Evolutionary conservation across 1,140 invertebrate genomes (phyloP), one percentile per base, ranked within the genome.

Genomic region (Paralvinella palmiformis): DNA sequence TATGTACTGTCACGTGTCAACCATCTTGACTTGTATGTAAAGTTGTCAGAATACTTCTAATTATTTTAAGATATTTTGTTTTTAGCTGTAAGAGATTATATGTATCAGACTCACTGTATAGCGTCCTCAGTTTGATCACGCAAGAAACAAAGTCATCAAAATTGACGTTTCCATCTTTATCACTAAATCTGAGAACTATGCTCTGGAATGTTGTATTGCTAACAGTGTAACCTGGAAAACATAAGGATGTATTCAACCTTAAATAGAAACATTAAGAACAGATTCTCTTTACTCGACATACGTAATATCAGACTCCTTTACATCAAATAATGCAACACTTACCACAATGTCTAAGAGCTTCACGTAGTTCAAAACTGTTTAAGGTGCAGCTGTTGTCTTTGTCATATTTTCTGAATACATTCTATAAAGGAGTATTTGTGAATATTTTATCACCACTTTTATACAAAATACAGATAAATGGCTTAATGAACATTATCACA

Each of bases 111-210:
- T 31, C 29, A 64, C 62, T 36, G 36, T 36, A 64, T 17, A 93
- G 93, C 50, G 88, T 88, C 81, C 93, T 94, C 36, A 95, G 82
- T 78, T 91, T 89, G 33, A 94, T 88, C 15, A 91, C 86, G 77
- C 91, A 94, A 88, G 92, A 90, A 69, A 95, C 89, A 78, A 91
- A 96, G 78, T 94, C 91, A 72, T 95, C 91, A 78, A 95, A 94
- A 29, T 87, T 84, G 63, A 95, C 88, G 73, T 86, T 87, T n/a
- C 89, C 89, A 63, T 90, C 86, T 68, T 86, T 86, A 50, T 88
- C 88, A 6, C 90, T 89, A 79, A 94, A 95, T 72, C 92, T 86
- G 75, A 93, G 88, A 32, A 91, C 89, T 32, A 95, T 81, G 35
- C 88, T 87, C 78, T 92, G 91, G 1, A 94, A 84, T 41, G 93